Evolutionary conservation across 2,113 vertebrate genomes (phyloP), one percentile per base, ranked within the genome.

Genomic region (Coptodon rendalli): DNA sequence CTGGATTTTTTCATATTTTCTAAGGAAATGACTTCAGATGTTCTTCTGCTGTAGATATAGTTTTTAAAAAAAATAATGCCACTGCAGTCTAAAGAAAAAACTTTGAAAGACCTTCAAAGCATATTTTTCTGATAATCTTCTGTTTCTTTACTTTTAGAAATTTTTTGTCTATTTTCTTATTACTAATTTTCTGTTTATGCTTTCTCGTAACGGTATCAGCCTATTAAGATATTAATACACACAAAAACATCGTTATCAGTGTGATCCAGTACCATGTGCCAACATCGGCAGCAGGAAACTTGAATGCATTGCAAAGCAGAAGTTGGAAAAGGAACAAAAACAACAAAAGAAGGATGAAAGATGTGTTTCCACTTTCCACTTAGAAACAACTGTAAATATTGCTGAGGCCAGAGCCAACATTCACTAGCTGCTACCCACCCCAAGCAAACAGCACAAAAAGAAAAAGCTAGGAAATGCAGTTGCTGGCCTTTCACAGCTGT

Each of bases 301-400:
- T 56, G 34, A 85, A 31, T 52, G 45, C 19, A 48, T 53, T 86
- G 78, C 22, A 14, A 82, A 71, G 22, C 57, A 87, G 80, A 59
- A 78, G 73, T 80, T 71, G 61, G 40, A 73, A 87, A 83, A 82
- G 76, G 79, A 89, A 29, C 29, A 90, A 78, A 87, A 83, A 83
- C 31, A 90, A 83, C 27, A 82, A 86, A 87, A 85, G 89, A 24
- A 4, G 27, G 36, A 91, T 85, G 88, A 85, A 79, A 90, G 82
- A 89, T 61, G 24, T 73, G 24, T 78, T 89, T 88, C 27, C 14
- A 87, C 40, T 68, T 54, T 83, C 50, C 61, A 34, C 50, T 87
- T 81, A 79, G 85, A 87, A 85, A 54, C 13, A 71, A 52, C 40
- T 86, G 61, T 56, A 86, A 94, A 85, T 80, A 83, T 61, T 36